These are phyloP conservation scores for Phrixothrix hirtus DNA, from an alignment of 2,888 invertebrate species.

Conservation along the genomic window DNA sequence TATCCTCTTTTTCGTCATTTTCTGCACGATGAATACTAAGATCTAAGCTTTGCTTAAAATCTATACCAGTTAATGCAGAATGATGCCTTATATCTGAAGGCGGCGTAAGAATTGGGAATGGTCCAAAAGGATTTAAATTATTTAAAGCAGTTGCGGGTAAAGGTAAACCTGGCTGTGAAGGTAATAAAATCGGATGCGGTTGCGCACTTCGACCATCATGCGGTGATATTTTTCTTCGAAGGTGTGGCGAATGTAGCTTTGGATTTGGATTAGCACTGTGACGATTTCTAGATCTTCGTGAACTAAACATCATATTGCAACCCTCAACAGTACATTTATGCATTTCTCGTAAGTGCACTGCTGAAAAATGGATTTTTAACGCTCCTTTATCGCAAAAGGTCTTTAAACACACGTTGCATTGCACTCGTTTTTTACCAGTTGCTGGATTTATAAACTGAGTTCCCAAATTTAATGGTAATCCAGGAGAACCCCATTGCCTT, in stretches of 20 bases:
- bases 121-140: slow-evolving; percentile 74
- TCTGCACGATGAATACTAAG: slow-evolving; percentile 60
- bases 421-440: slow-evolving; percentile 94
- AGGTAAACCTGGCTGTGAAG: slow-evolving; percentile 70
- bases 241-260: slow-evolving; percentile 93
- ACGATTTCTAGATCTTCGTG: slow-evolving; percentile 90
- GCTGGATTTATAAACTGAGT: slow-evolving; percentile 91
- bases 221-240: slow-evolving; percentile 90
- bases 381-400: slow-evolving; percentile 99
- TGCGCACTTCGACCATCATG: slow-evolving; percentile 91
- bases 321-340: slow-evolving; percentile 99
- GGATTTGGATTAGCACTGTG: slow-evolving; percentile 99
- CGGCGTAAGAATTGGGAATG: slow-evolving; percentile 76
- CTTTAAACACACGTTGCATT: slow-evolving; percentile 97
- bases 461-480: slow-evolving; percentile 78
- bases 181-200: slow-evolving; percentile 78
- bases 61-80: slow-evolving; percentile 60
- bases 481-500: slow-evolving; percentile 77
- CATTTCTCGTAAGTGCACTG: slow-evolving; percentile 98
- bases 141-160: slow-evolving; percentile 69
- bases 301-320: slow-evolving; percentile 99
- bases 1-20: slow-evolving; percentile 51
- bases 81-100: slow-evolving; percentile 69
- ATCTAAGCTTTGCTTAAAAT: slow-evolving; percentile 68
- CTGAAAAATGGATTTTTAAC: slow-evolving; percentile 97